phyloP scores from a whole-genome alignment of 2,797 vertebrate genomes.

The Meda fulgida region DNA sequence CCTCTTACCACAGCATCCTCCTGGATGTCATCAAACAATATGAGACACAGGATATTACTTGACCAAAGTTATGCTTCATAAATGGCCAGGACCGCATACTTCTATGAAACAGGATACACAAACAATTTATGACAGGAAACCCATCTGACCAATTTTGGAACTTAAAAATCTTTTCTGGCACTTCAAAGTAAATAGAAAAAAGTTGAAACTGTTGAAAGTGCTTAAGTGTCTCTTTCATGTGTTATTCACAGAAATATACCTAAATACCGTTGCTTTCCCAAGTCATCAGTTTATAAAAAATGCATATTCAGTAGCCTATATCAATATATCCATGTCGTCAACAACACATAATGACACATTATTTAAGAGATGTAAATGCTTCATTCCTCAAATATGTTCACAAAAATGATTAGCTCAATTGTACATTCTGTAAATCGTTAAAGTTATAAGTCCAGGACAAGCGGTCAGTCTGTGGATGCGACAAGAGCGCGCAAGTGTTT shows the following conservation, averaged over 20 bases:
- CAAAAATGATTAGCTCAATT: background rate
- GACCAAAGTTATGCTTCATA: constrained; percentile 37
- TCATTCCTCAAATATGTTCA: background rate
- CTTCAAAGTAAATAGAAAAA: background rate
- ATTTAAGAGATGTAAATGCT: background rate
- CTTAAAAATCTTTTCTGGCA: background rate
- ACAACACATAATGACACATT: background rate
- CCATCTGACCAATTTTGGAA: background rate
- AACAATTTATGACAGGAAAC: constrained; percentile 1
- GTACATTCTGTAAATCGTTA: background rate
- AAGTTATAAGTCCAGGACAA: no score
- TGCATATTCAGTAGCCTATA: no score
- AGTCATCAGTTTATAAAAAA: background rate
- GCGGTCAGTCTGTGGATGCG: no score
- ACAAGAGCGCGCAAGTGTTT: no score
- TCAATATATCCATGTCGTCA: no score
- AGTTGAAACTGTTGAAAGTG: background rate
- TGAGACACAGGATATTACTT: constrained; percentile 42
- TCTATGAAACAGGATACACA: constrained; percentile 15
- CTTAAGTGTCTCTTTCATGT: background rate
- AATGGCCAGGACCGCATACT: background rate
- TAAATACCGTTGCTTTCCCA: background rate
- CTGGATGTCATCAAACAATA: constrained; percentile 28
- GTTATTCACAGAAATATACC: background rate
- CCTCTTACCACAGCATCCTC: constrained; percentile 22